Evolutionary conservation across 2,888 invertebrate genomes (phyloP), one percentile per base, ranked within the genome.

Genomic region (Lamproptera curius): DNA sequence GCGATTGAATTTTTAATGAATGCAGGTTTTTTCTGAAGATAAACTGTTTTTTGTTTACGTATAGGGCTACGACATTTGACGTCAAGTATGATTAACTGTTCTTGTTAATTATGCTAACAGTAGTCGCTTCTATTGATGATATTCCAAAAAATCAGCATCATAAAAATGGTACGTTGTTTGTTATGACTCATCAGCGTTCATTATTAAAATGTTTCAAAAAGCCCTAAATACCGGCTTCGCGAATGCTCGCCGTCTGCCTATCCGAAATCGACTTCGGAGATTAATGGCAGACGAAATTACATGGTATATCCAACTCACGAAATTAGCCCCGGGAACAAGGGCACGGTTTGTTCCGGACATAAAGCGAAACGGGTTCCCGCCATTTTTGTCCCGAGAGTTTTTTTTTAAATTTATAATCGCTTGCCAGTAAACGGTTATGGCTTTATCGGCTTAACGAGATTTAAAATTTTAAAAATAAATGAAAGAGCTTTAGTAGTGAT

Each of bases 211-310:
- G 9, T 14, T 13, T 35, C 16, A 39, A 20, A 20, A 6, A 17
- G 17, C 14, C 44, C 16, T 17, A 40, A 39, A 47, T 37, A 43
- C 35, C 39, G 34, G 44, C 38, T 14, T 10, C 2, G 28, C 28
- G n/a, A 28, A 28, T 28, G 17, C 34, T 43, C 40, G 51, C 40
- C 53, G 55, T 68, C 73, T 80, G 83, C 82, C 83, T 78, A 76
- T 77, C 71, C 73, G 63, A 61, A 65, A 71, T 73, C 66, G 64
- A 65, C 54, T 61, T 50, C 42, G 54, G 78, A 78, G 82, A 82
- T 84, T 80, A 76, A 85, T 83, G 76, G 62, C 57, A 46, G 58
- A 63, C 69, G 62, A 84, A 84, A 84, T 85, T 84, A 84, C 73
- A 82, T 70, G 75, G 78, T 80, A 71, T 69, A 64, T 61, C 68